Evolutionary conservation across 2,113 vertebrate genomes (phyloP).

Genomic region (Grus americana): DNA sequence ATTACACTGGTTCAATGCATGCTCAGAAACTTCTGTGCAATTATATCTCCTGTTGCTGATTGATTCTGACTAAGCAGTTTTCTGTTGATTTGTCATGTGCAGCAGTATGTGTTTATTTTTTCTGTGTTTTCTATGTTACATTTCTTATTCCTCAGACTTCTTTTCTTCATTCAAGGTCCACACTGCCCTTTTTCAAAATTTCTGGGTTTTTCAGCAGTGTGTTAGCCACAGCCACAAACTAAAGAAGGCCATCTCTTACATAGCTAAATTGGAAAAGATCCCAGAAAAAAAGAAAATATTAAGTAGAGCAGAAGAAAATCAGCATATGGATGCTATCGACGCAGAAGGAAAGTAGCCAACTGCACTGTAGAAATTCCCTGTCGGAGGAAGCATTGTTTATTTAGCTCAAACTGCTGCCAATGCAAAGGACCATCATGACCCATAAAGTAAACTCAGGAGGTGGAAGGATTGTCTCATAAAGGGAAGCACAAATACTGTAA

Average conservation of each 20-base stretch:
- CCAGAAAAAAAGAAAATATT: conserved; percentile 66
- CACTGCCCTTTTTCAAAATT: conserved; percentile 22
- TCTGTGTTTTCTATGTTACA: not conserved
- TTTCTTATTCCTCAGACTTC: conserved; percentile 4
- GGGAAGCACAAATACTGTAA: not conserved
- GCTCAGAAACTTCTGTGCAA: conserved; percentile 9
- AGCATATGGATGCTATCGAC: conserved; percentile 72
- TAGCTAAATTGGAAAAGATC: conserved; percentile 61
- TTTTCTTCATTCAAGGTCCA: conserved; percentile 33
- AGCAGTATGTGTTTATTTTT: not conserved
- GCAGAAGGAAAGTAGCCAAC: conserved; percentile 66
- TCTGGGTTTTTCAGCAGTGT: conserved; percentile 15
- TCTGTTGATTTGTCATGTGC: not conserved
- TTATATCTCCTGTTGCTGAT: conserved; percentile 21
- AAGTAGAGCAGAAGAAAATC: conserved; percentile 64
- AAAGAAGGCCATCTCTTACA: conserved; percentile 50
- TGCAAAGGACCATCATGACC: conserved; percentile 39
- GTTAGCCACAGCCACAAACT: conserved; percentile 32
- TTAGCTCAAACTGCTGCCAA: conserved; percentile 59
- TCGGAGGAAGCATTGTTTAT: conserved; percentile 15
- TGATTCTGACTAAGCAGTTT: conserved; percentile 30
- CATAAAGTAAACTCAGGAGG: conserved; percentile 45
- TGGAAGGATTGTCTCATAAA: not conserved
- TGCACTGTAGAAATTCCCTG: conserved; percentile 55
- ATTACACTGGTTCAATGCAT: not conserved